Conservation (phyloP, 2,888 invertebrate species). For the Drosophila eohydei region DNA sequence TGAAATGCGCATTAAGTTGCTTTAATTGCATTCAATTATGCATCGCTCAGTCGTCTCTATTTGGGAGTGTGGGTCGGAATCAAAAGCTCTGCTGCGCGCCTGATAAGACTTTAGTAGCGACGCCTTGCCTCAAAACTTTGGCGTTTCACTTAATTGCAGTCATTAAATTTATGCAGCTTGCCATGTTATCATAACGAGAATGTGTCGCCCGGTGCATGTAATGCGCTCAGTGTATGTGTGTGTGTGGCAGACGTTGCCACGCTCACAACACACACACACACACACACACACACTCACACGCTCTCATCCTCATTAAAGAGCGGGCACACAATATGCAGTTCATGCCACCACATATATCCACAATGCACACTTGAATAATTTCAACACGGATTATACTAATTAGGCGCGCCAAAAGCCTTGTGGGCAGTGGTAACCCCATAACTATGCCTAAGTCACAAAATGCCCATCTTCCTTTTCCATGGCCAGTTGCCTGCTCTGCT, state of each 20-base stretch:
- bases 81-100: conserved; percentile 50
- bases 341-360: conserved; percentile 38
- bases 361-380: conserved; percentile 78
- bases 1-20: conserved; percentile 78
- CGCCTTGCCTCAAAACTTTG: conserved; percentile 68
- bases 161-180: conserved; percentile 70
- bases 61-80: not conserved
- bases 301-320: not conserved
- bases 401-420: conserved; percentile 67
- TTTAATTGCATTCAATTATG: conserved; percentile 82
- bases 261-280: not conserved
- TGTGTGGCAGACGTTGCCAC: conserved; percentile 17
- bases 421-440: conserved; percentile 34
- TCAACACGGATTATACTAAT: conserved; percentile 82
- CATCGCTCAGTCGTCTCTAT: conserved; percentile 40
- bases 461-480: conserved; percentile 1
- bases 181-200: conserved; percentile 61
- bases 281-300: not conserved
- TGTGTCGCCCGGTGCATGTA: conserved; percentile 30
- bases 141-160: conserved; percentile 76
- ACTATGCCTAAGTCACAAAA: conserved; percentile 43
- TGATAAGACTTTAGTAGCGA: conserved; percentile 64
- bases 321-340: conserved; percentile 27
- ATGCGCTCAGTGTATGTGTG: conserved; percentile 19
- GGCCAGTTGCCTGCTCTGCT: conserved; percentile 13